Evolutionary conservation across 2,113 vertebrate genomes (phyloP), one percentile per base, ranked within the genome.

Genomic region (Ariopsis seemanni): DNA sequence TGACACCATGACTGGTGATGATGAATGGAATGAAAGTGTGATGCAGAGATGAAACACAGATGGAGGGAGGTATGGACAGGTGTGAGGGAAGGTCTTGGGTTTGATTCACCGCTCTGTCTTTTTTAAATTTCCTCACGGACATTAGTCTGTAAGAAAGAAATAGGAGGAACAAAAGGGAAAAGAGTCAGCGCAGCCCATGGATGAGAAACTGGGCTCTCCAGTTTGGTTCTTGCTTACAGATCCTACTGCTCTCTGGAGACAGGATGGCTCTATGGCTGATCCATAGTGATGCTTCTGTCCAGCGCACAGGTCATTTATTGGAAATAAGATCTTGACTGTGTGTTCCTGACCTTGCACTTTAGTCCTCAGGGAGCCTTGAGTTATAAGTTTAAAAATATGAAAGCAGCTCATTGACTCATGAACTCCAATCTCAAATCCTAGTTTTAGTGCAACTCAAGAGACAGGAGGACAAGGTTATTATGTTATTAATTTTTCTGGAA

Each of bases 41-140:
- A 93, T 92, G 93, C 87, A 92, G 91, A 93, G 92, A 92, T 91
- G 93, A 93, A 83, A 94, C 83, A 89, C 91, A 94, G 93, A 92
- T 55, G 89, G 71, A 93, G 89, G 91, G 90, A 92, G 88, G 91
- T 92, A 93, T 67, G 91, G 90, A 94, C 92, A 93, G 92, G 92
- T 88, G 93, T 62, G 83, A 65, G 91, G 89, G 84, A 87, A 89
- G 91, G 77, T 80, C 77, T 86, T 84, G 86, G 90, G 85, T 81
- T 91, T 83, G 89, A 87, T 90, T 91, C 80, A 90, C 88, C 87
- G 85, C 92, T 84, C 52, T 89, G 91, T 90, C 90, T 80, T 91
- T 92, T 91, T 91, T 90, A 92, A 87, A 89, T 91, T 85, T 88
- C 74, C 69, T 93, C 62, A 81, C 58, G 77, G 85, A 88, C n/a